phyloP scores from a whole-genome alignment of 2,888 invertebrate genomes.

The Hydrotaea diabolus region DNA sequence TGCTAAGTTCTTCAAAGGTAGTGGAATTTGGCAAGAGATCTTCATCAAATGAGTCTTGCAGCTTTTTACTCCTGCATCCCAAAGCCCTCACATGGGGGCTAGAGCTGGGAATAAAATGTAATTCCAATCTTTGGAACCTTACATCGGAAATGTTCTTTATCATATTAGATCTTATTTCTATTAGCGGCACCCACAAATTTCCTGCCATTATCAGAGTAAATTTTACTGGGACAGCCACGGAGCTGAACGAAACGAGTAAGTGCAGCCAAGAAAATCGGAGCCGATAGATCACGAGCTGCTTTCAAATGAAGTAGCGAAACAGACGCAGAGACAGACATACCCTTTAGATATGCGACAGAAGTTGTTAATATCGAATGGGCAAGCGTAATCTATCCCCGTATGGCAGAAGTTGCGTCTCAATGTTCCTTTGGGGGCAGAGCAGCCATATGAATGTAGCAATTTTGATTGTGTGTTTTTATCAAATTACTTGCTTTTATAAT shows the following conservation, averaged over 20 bases:
- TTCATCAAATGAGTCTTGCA: not conserved
- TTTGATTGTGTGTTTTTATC: not conserved
- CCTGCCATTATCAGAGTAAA: conserved; percentile 59
- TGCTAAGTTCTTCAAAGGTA: conserved; percentile 8
- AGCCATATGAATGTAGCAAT: conserved; percentile 1
- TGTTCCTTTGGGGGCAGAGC: not conserved
- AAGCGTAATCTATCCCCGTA: conserved; percentile 21
- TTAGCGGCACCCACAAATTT: conserved; percentile 65
- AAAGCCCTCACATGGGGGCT: conserved; percentile 41
- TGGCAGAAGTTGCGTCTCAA: conserved; percentile 18
- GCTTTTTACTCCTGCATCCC: too few species aligned
- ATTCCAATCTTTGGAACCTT: not conserved
- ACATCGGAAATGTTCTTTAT: not conserved
- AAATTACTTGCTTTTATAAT: too few species aligned
- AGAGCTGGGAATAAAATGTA: conserved; percentile 20
- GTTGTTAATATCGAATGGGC: conserved; percentile 18
- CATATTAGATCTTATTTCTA: not conserved
- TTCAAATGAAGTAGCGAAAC: conserved; percentile 25
- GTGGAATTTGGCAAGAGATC: not conserved
- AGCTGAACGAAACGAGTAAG: not conserved
- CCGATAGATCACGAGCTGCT: conserved; percentile 41
- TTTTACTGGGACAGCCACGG: conserved; percentile 5
- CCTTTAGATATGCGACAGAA: too few species aligned
- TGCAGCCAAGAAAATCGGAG: too few species aligned
- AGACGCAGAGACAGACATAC: conserved; percentile 1